Base-by-base conservation (phyloP, 92 coral and sea anemone species). In the Zoanthus sociatus region DNA sequence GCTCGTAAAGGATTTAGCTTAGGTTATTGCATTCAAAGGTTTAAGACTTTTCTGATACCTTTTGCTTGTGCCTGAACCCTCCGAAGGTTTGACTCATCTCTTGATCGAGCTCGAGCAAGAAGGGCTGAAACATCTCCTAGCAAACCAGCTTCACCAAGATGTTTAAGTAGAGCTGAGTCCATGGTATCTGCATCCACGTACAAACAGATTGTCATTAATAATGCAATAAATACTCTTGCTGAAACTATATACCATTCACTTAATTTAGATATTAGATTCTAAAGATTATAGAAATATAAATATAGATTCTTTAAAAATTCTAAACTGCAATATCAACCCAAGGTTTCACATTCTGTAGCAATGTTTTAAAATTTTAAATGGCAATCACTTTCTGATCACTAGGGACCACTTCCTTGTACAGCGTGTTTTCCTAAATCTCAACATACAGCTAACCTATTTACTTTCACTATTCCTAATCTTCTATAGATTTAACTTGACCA, bases 81-180 rank as follows among this genome's bases (percentile, higher is more conserved):
- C 55, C 98, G 85, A 37, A 97, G 91, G 89, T 97, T 93, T 13
- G 93, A 94, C 77, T 97, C 99, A 79, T 97, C 99, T 72, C 98
- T 87, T 21, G 92, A 91, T 3, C 97, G 93, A 18, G 99, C 99
- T 67, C 98, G 92, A 7, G 96, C 95, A 0, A 97, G 94, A 54
- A 97, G 92, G 82, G 98, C 96, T 11, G 98, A 91, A 20, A 97
- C 99, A 81, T 97, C 99, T 76, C 90, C 89, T 78, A 97, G 87
- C 17, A 97, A 82, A 0, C 99, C 99, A 64, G 99, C 99, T 58
- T 97, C 99, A 51, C 96, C 96, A 20, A 97, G 99, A 81, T 97
- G 98, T 76, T 87, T 93, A 16, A 97, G 87, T 46, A 97, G 89
- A 69, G 98, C 92, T 5, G 99, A 93, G 55, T 89, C 93, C 45